Conservation (phyloP, 2,113 vertebrate species). For the Callipepla californica region DNA sequence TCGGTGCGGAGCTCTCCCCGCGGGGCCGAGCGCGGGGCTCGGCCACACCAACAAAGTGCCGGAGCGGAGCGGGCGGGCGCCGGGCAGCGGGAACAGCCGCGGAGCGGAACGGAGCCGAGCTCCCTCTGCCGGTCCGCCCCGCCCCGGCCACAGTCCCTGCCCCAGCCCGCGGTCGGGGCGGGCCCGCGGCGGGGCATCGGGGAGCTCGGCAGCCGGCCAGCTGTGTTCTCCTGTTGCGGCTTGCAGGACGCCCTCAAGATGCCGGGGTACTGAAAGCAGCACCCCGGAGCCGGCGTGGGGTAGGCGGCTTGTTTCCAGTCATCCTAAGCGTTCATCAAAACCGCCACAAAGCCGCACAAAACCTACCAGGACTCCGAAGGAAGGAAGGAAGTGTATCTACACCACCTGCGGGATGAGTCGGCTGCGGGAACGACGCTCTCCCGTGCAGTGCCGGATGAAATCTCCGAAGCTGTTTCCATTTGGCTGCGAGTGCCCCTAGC, state of each 20-base stretch:
- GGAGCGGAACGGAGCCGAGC: background rate
- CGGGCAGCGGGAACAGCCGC: background rate
- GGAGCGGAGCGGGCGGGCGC: background rate
- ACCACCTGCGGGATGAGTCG: background rate
- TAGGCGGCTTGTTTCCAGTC: accelerated
- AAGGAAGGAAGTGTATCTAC: background rate
- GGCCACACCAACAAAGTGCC: background rate
- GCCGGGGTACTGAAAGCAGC: background rate
- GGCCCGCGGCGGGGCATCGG: background rate
- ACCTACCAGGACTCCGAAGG: background rate
- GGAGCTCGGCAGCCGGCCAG: background rate
- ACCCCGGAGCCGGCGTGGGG: background rate
- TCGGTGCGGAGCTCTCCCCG: too few species aligned
- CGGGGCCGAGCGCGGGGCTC: too few species aligned
- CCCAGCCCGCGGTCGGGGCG: background rate
- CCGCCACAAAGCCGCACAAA: background rate
- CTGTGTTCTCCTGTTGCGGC: background rate
- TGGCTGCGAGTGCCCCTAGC: background rate
- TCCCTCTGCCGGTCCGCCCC: background rate
- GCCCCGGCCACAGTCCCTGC: background rate
- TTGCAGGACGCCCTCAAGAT: accelerated
- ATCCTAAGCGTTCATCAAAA: accelerated
- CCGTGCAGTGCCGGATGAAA: background rate
- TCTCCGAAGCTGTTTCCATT: background rate
- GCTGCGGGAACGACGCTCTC: background rate